phyloP scores from a whole-genome alignment of 2,113 vertebrate species.

The Limnothrissa miodon region DNA sequence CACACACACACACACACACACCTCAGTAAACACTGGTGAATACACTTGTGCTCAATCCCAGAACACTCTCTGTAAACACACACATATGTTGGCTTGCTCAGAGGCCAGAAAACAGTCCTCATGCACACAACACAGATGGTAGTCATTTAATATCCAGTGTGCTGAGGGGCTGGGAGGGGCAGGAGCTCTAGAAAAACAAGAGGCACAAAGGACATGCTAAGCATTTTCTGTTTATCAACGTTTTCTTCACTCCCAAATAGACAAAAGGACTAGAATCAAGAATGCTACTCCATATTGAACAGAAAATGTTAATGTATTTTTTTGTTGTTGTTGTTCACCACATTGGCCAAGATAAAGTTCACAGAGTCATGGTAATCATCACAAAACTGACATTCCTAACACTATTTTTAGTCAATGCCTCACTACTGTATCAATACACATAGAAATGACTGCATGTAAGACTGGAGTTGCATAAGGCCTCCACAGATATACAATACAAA shows the following conservation, averaged over 20 bases:
- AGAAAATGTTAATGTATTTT: background rate
- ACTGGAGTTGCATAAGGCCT: background rate
- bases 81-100: background rate
- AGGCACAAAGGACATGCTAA: slow-evolving; percentile 35
- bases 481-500: background rate
- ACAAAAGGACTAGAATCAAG: background rate
- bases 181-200: background rate
- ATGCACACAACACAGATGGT: slow-evolving; percentile 5
- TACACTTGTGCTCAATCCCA: background rate
- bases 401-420: background rate
- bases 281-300: background rate
- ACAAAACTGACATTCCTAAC: slow-evolving; percentile 7
- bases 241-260: background rate
- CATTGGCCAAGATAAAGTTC: background rate
- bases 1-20: too few relatives aligned
- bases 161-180: background rate
- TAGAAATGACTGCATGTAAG: slow-evolving; percentile 6
- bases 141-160: background rate
- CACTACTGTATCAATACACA: background rate
- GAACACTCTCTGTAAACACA: slow-evolving; percentile 16
- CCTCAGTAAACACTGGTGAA: background rate
- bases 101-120: slow-evolving; percentile 1
- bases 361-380: background rate
- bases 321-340: background rate
- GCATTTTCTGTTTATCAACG: background rate